Evolutionary conservation across 2,888 invertebrate species (phyloP).

Genomic region (Dorcus parallelipipedus): DNA sequence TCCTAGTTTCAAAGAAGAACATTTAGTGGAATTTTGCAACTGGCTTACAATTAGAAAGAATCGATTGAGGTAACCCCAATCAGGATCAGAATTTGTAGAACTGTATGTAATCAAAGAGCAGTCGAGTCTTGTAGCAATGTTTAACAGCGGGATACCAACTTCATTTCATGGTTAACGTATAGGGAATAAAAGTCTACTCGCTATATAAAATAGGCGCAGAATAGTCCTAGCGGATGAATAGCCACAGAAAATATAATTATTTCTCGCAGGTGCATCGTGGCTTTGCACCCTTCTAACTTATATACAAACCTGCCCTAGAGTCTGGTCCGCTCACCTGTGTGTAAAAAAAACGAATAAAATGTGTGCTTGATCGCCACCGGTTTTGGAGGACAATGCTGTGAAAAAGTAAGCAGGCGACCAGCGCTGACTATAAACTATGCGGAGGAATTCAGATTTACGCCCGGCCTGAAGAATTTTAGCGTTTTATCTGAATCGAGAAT

Average conservation of each 20-base stretch:
- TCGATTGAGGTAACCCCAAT: too few species aligned
- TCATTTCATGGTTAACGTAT: slow-evolving; percentile 11
- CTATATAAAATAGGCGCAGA: slow-evolving; percentile 10
- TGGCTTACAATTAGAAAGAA: too few species aligned
- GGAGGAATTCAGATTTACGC: background rate
- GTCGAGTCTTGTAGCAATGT: slow-evolving; percentile 1
- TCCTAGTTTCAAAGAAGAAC: too few species aligned
- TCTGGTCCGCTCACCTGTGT: slow-evolving; percentile 25
- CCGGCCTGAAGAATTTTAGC: slow-evolving; percentile 7
- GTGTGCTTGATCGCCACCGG: slow-evolving; percentile 24
- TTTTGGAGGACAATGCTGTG: slow-evolving; percentile 14
- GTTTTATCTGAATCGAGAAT: slow-evolving; percentile 11
- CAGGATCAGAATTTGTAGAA: too few species aligned
- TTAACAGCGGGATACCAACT: slow-evolving; percentile 14
- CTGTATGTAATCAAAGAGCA: too few species aligned
- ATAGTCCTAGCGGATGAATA: slow-evolving; percentile 19
- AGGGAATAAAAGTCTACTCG: slow-evolving; percentile 7
- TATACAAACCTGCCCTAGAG: slow-evolving; percentile 25
- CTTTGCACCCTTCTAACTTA: slow-evolving; percentile 26
- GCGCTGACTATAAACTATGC: background rate
- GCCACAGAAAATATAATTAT: slow-evolving; percentile 29
- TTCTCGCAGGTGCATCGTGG: slow-evolving; percentile 31
- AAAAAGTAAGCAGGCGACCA: background rate
- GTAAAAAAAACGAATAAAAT: slow-evolving; percentile 26
- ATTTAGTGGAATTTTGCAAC: too few species aligned